Conservation (phyloP, 2,113 vertebrate genomes). For the Porphyrio hochstetteri region DNA sequence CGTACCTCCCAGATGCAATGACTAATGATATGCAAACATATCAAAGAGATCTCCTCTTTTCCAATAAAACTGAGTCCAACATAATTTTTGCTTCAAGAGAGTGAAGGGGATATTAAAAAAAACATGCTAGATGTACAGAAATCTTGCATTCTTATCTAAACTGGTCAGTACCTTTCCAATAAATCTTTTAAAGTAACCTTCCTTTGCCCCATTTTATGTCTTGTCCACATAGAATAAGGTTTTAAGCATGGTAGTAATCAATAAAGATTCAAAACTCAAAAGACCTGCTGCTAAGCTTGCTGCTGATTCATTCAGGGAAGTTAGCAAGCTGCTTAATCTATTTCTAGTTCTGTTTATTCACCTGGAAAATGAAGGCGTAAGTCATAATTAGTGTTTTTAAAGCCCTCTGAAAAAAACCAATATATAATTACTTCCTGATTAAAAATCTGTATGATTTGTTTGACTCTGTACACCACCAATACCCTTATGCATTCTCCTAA, state of each 20-base stretch:
- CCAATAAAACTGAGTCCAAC: not conserved
- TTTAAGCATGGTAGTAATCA: not conserved
- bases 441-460: not conserved
- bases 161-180: not conserved
- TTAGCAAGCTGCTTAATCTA: not conserved
- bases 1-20: slow-evolving; percentile 49
- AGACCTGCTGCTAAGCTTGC: not conserved
- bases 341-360: slow-evolving; percentile 18
- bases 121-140: not conserved
- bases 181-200: not conserved
- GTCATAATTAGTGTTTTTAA: not conserved
- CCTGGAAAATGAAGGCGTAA: not conserved
- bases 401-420: not conserved
- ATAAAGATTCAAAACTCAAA: not conserved
- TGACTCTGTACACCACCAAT: not conserved
- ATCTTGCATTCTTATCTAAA: not conserved
- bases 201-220: not conserved
- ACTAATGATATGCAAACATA: slow-evolving; percentile 34
- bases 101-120: not conserved
- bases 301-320: not conserved
- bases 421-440: not conserved
- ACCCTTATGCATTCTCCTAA: not conserved
- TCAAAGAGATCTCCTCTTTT: slow-evolving; percentile 4
- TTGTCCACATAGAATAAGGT: not conserved
- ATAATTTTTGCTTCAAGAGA: not conserved